Evolutionary conservation across 2,888 invertebrate species (phyloP), one percentile per base, ranked within the genome.

Genomic region (Hirtodrosophila confusa): DNA sequence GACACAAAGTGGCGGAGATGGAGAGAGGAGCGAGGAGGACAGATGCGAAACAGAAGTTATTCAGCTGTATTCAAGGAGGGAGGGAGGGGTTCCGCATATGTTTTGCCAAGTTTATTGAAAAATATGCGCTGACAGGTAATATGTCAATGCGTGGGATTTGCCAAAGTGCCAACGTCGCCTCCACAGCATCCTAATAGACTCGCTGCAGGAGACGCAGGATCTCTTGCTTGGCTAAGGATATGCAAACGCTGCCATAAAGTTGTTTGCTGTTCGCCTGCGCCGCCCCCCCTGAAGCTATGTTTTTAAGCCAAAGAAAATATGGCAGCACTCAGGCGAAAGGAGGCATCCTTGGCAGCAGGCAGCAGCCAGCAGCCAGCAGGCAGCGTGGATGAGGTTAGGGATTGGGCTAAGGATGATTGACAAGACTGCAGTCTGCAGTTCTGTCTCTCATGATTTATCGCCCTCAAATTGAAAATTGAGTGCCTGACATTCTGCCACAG

Each of bases 41-140:
- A 8, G 0, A 36, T 39, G 41, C 37, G 17, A 39, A 50, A 60
- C 64, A 64, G 69, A 72, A 75, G 51, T 40, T 73, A 56, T 72
- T 35, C 56, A 36, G 11, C 27, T 27, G 40, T 24, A 35, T 33
- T 43, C 49, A 51, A 47, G 40, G 40, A 40, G 44, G 8, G 17
- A 17, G 17, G 17, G 17, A 17, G 50, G 55, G 63, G 50, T 64
- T 66, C n/a, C 68, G 69, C 73, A 80, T 84, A 86, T 83, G 86
- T 77, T 86, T 86, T 75, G 78, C 74, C 78, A 85, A 80, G 79
- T 87, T 86, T 88, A 88, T 88, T 88, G 86, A 88, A 82, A 88
- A 88, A 86, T 82, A 69, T 78, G 73, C 80, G 75, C 79, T 88
- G 89, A 89, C 88, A 89, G 88, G 89, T 88, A 88, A 82, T 88